phyloP scores from a whole-genome alignment of 2,888 invertebrate genomes.

The Zhuqinia jingwanae region DNA sequence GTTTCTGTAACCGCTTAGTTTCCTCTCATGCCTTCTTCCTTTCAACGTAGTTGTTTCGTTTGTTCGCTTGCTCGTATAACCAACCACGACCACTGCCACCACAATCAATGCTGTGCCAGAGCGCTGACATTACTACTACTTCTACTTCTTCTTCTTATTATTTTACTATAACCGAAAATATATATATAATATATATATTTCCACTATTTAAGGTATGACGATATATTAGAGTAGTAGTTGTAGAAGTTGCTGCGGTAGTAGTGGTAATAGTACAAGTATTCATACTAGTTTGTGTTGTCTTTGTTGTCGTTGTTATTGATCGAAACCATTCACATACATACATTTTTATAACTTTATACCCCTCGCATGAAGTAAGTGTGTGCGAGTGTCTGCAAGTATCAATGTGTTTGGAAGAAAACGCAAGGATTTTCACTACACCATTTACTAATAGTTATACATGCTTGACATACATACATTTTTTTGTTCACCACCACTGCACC shows the following conservation, averaged over 20 bases:
- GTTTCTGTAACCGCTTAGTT: conserved; percentile 13
- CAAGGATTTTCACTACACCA: neutral
- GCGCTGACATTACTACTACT: conserved; percentile 3
- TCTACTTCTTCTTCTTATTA: neutral
- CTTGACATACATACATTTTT: neutral
- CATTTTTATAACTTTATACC: conserved; percentile 64
- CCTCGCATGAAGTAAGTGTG: neutral
- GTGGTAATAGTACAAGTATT: neutral
- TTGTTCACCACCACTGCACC: neutral
- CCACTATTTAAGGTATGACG: too few relatives aligned
- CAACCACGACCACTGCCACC: conserved; percentile 51
- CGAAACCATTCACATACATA: conserved; percentile 66
- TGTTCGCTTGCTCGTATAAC: conserved; percentile 33
- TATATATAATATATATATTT: too few relatives aligned
- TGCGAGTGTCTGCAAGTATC: too few relatives aligned
- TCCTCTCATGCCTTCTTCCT: neutral
- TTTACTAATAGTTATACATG: neutral
- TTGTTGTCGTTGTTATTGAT: conserved; percentile 72
- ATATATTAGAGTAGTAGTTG: neutral
- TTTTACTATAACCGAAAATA: neutral
- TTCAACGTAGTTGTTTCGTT: neutral
- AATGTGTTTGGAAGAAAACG: too few relatives aligned
- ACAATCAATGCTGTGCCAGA: conserved; percentile 54
- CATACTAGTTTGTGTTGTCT: conserved; percentile 51
- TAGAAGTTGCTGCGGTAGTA: neutral